phyloP scores from a whole-genome alignment of 2,797 vertebrate species.

The Chrosomus eos region DNA sequence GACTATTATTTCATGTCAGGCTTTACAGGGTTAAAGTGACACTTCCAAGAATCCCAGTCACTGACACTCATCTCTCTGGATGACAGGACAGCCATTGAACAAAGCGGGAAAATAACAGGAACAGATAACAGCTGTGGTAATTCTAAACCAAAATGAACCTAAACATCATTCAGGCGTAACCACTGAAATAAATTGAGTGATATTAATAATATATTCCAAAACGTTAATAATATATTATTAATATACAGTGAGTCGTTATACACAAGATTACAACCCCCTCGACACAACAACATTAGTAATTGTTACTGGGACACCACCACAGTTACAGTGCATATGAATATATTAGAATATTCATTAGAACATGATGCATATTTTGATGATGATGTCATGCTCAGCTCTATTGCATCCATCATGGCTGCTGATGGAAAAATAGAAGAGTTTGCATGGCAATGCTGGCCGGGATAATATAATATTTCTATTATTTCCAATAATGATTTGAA shows the following conservation, averaged over 20 bases:
- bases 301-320: background rate
- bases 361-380: background rate
- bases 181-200: background rate
- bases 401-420: conserved; percentile 52
- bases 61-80: background rate
- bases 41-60: too few relatives aligned
- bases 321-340: background rate
- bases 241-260: background rate
- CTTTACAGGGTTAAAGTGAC: background rate
- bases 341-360: background rate
- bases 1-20: background rate
- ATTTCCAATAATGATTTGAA: background rate
- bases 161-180: background rate
- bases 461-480: background rate
- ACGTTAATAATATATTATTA: too few relatives aligned
- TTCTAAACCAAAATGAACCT: background rate
- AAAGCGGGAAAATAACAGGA: background rate
- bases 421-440: background rate
- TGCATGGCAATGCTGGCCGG: background rate
- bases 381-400: conserved; percentile 9
- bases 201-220: too few relatives aligned
- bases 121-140: background rate
- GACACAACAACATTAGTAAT: background rate
- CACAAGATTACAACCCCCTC: background rate
- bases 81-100: background rate